Percentiles rank a stretch among this genome's conserved stretches.
These are phyloP conservation scores for Phaenicophaeus curvirostris DNA, from an alignment of 2,797 vertebrate genomes.

Conservation along the genomic window DNA sequence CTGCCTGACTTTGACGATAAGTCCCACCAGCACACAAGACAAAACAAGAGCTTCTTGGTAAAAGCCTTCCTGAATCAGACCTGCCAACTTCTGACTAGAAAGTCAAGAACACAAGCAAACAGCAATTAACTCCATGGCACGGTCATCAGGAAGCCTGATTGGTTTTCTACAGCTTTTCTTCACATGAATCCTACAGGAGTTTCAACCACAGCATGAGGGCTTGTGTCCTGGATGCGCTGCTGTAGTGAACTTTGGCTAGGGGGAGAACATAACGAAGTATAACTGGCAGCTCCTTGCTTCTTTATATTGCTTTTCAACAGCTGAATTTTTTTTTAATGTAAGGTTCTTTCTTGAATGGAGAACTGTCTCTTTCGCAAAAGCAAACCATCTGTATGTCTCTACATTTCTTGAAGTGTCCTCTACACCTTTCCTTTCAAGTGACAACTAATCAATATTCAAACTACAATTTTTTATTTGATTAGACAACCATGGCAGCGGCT, in stretches of 20 bases:
- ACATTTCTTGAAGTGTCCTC: not conserved
- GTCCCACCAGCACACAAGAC: not conserved
- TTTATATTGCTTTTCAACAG: not conserved
- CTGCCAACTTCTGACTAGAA: not conserved
- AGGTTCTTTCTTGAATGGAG: not conserved
- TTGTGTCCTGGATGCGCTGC: not conserved
- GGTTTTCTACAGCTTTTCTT: not conserved
- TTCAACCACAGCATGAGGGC: not conserved
- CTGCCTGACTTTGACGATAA: not conserved
- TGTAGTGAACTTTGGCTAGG: not conserved
- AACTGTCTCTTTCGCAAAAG: not conserved
- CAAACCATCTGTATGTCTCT: not conserved
- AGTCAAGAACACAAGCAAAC: not conserved
- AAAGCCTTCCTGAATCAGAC: not conserved
- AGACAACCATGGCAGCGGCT: not conserved
- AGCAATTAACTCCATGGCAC: not conserved
- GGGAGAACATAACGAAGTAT: not conserved
- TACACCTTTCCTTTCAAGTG: not conserved
- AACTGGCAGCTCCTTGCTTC: not conserved
- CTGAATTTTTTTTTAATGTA: not conserved
- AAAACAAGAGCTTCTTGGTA: not conserved
- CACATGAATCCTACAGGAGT: not conserved
- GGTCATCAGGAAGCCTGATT: not conserved
- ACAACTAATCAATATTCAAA: not conserved
- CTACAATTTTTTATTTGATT: not conserved